Conservation (phyloP, 2,797 vertebrate genomes). For the Ptychadena robeensis region DNA sequence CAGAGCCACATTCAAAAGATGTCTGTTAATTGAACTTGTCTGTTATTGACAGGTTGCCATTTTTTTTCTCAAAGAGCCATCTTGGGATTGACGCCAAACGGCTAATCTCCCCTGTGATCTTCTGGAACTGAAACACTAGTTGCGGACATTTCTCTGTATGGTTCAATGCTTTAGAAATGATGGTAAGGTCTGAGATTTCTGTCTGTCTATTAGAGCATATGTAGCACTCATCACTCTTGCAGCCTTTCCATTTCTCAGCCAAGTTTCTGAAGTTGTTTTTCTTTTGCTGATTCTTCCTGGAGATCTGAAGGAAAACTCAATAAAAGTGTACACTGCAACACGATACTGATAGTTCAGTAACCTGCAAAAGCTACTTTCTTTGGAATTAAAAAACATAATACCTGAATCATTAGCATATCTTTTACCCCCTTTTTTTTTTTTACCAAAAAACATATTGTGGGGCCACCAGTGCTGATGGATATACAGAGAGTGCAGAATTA, state of each 20-base stretch:
- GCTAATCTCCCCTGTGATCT: not conserved
- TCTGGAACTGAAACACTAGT: not conserved
- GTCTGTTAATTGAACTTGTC: not conserved
- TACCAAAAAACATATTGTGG: no score
- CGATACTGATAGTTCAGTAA: not conserved
- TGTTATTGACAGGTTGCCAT: constrained; percentile 7
- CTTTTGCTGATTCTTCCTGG: not conserved
- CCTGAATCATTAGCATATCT: not conserved
- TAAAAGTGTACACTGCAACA: not conserved
- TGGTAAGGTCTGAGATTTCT: not conserved
- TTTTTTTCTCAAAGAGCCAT: not conserved
- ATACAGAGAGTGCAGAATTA: no score
- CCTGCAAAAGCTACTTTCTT: not conserved
- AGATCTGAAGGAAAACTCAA: not conserved
- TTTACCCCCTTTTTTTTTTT: no score
- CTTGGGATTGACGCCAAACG: not conserved
- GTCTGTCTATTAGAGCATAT: not conserved
- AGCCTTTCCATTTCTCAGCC: not conserved
- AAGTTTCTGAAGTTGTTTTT: not conserved
- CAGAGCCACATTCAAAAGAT: not conserved
- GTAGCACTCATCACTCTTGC: not conserved
- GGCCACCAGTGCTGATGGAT: no score
- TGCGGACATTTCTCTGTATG: not conserved
- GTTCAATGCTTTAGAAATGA: not conserved
- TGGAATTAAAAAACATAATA: not conserved